Evolutionary conservation across 37 sponge, comb jelly and placozoan genomes (phyloP), one percentile per base, ranked within the genome.

Genomic region (Haliclona indistincta): DNA sequence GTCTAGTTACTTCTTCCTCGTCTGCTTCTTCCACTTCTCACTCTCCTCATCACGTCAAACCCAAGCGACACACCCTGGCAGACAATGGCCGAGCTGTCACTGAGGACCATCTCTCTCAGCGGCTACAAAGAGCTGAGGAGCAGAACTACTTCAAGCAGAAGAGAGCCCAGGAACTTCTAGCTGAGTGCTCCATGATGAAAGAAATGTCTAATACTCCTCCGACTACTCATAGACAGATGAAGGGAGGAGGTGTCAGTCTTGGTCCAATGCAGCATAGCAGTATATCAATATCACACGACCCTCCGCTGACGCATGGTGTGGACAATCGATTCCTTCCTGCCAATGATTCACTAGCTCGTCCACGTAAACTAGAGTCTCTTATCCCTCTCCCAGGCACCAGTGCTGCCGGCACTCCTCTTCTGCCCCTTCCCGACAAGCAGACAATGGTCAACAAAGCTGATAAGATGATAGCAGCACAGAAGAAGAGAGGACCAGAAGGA

Each of bases 121-220:
- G 83, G n/a, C 83, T 22, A 29, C 64, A 62, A 25, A 80, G 52
- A 17, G 62, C 30, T 0, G 67, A 70, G 19, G 67, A 81, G 25
- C 54, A 83, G 4, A 83, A 84, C 25, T 91, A 95, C 61, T 95
- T 95, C 83, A 95, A 86, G 44, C 81, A 92, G 0, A 88, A 81
- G 68, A 75, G 96, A 45, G 89, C 89, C 39, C 63, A 67, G 6
- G 85, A 91, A 36, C 70, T 95, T 2, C 54, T 95, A 2, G 64
- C 72, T 22, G 71, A 80, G 43, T 37, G 63, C 25, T 58, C 60
- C 22, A 20, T 26, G 6, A n/a, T 58, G 7, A 58, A 58, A 58
- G 60, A 26, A 25, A 20, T n/a, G 7, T n/a, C 60, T 25, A n/a
- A n/a, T n/a, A n/a, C n/a, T n/a, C n/a, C n/a, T n/a, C n/a, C n/a